These are phyloP conservation scores for Dryadula phaetusa DNA, from an alignment of 2,888 invertebrate species.

Conservation along the genomic window DNA sequence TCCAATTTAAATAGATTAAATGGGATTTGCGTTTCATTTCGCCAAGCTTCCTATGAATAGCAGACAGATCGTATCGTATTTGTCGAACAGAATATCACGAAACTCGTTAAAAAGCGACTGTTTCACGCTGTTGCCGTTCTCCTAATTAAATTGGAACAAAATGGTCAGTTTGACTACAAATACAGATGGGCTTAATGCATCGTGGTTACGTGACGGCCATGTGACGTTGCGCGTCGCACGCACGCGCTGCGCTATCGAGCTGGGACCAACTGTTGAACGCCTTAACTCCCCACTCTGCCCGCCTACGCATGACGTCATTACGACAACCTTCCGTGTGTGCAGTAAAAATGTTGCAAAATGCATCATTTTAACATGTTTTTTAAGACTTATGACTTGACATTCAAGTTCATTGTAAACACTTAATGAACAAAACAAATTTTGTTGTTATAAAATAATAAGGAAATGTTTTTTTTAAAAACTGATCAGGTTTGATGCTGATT, in stretches of 20 bases:
- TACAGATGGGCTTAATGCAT: constrained; percentile 47
- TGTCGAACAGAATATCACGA: constrained; percentile 52
- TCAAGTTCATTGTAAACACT: neutral
- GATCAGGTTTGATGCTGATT: too few relatives aligned
- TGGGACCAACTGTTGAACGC: constrained; percentile 79
- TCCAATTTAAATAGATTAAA: constrained; percentile 81
- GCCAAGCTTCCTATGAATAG: constrained; percentile 64
- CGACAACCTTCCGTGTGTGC: constrained; percentile 48
- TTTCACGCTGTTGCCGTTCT: constrained; percentile 55
- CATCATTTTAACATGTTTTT: constrained; percentile 42
- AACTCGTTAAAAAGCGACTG: constrained; percentile 55
- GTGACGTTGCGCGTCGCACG: constrained; percentile 66
- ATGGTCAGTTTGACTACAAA: constrained; percentile 38
- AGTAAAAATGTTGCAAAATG: constrained; percentile 38
- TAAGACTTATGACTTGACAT: constrained; percentile 5
- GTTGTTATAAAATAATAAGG: neutral
- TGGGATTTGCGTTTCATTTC: constrained; percentile 79
- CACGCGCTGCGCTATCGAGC: constrained; percentile 77
- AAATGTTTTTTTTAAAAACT: neutral
- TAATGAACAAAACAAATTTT: neutral
- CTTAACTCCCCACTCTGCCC: constrained; percentile 43
- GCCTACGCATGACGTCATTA: constrained; percentile 61
- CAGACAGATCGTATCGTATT: constrained; percentile 46
- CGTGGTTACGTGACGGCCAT: constrained; percentile 57
- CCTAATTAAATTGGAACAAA: constrained; percentile 53